phyloP scores from a whole-genome alignment of 2,888 invertebrate species.

The Lissonota sp. region DNA sequence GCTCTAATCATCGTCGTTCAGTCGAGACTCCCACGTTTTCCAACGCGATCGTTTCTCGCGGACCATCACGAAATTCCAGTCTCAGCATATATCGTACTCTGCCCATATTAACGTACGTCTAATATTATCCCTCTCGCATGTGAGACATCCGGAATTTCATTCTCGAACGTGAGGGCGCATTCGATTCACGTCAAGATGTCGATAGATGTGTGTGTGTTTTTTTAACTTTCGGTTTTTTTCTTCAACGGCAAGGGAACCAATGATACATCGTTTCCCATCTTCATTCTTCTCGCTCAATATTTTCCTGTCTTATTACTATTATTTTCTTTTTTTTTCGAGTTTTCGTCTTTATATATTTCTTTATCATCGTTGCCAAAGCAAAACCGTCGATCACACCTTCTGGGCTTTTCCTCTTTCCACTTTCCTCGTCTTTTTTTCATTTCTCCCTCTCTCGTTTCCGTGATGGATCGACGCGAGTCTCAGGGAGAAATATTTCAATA shows the following conservation, averaged over 20 bases:
- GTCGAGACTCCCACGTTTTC: conserved; percentile 30
- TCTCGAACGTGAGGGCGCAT: conserved; percentile 37
- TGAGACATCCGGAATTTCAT: conserved; percentile 31
- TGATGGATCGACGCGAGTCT: conserved; percentile 62
- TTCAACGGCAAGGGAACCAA: conserved; percentile 34
- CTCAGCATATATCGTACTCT: neutral
- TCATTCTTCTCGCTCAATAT: conserved; percentile 34
- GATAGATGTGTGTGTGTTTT: conserved; percentile 33
- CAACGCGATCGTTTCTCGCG: conserved; percentile 12
- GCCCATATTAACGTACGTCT: neutral
- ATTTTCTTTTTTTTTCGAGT: conserved; percentile 13
- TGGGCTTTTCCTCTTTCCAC: conserved; percentile 55
- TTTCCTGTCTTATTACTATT: conserved; percentile 15
- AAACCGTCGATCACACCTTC: conserved; percentile 60
- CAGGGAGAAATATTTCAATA: conserved; percentile 62
- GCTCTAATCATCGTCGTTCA: conserved; percentile 32
- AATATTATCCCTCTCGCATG: conserved; percentile 11
- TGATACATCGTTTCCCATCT: conserved; percentile 60
- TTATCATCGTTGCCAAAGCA: conserved; percentile 37
- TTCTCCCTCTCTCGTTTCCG: conserved; percentile 32
- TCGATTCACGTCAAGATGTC: conserved; percentile 49
- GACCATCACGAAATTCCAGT: conserved; percentile 26
- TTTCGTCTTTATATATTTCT: conserved; percentile 30
- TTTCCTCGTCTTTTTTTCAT: neutral
- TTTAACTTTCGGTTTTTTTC: neutral